phyloP scores from a whole-genome alignment of 2,888 invertebrate species.

The Gandaritis pyraliata region DNA sequence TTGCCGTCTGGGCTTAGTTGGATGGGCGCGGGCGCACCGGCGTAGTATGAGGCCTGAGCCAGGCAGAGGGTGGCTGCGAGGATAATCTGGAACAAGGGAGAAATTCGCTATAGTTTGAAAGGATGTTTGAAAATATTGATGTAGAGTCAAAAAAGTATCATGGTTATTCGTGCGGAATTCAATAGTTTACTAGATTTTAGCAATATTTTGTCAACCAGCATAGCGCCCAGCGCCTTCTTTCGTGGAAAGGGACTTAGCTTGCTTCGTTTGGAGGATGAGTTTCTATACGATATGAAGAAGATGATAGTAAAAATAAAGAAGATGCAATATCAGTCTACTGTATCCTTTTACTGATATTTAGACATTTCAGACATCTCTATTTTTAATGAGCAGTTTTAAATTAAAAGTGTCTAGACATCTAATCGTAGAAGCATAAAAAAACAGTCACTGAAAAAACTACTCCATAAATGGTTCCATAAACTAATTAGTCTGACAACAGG shows the following conservation, averaged over 20 bases:
- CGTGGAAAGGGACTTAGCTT: too few species aligned
- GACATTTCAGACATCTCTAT: too few species aligned
- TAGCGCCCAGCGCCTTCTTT: too few species aligned
- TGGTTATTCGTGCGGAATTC: too few species aligned
- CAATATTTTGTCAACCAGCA: too few species aligned
- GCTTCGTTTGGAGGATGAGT: too few species aligned
- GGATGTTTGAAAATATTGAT: not conserved
- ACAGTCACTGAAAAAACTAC: conserved; percentile 8
- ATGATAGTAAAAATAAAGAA: too few species aligned
- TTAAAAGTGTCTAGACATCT: not conserved
- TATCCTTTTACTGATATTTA: too few species aligned
- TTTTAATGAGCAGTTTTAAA: not conserved
- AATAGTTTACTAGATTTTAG: too few species aligned
- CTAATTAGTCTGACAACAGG: conserved; percentile 19
- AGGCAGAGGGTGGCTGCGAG: conserved; percentile 78
- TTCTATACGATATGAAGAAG: too few species aligned
- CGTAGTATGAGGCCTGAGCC: conserved; percentile 83
- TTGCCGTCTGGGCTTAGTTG: conserved; percentile 82
- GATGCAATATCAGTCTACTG: too few species aligned
- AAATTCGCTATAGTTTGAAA: conserved; percentile 5
- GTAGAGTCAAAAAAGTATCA: too few species aligned
- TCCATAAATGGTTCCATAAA: conserved; percentile 4
- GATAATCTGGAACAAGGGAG: conserved; percentile 67
- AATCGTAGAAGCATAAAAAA: conserved; percentile 10
- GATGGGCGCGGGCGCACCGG: conserved; percentile 75